Evolutionary conservation across 2,888 invertebrate species (phyloP).

Genomic region (Chaetoderma sp.): DNA sequence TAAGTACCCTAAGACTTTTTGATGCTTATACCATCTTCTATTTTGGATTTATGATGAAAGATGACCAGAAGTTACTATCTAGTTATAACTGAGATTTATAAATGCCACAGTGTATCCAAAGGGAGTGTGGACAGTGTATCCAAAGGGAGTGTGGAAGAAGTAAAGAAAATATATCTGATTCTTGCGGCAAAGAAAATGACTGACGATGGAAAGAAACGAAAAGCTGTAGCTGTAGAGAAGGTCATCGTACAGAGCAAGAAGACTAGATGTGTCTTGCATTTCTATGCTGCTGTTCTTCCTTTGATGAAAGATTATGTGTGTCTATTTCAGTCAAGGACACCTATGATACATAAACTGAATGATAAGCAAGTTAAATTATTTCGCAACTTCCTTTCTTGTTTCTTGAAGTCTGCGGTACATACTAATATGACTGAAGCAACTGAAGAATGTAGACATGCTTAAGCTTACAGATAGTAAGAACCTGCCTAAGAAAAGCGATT

Average conservation of each 20-base stretch:
- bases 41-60: slow-evolving; percentile 6
- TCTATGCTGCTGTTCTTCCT: background rate
- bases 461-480: background rate
- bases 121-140: too few relatives aligned
- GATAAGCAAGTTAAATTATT: background rate
- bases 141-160: too few relatives aligned
- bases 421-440: too few relatives aligned
- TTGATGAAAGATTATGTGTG: background rate
- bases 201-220: background rate
- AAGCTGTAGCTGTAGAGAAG: background rate
- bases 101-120: too few relatives aligned
- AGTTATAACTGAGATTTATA: too few relatives aligned
- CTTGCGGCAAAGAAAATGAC: background rate
- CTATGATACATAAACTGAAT: background rate
- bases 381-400: background rate
- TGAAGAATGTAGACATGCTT: too few relatives aligned
- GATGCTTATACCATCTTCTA: slow-evolving; percentile 18
- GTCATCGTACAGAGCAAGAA: background rate
- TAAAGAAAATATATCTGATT: too few relatives aligned
- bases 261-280: background rate
- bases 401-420: background rate
- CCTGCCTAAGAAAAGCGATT: background rate
- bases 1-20: slow-evolving; percentile 9
- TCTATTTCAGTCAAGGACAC: background rate
- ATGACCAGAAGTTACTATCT: too few relatives aligned